phyloP scores from a whole-genome alignment of 2,888 invertebrate species.

The Carcina quercana region DNA sequence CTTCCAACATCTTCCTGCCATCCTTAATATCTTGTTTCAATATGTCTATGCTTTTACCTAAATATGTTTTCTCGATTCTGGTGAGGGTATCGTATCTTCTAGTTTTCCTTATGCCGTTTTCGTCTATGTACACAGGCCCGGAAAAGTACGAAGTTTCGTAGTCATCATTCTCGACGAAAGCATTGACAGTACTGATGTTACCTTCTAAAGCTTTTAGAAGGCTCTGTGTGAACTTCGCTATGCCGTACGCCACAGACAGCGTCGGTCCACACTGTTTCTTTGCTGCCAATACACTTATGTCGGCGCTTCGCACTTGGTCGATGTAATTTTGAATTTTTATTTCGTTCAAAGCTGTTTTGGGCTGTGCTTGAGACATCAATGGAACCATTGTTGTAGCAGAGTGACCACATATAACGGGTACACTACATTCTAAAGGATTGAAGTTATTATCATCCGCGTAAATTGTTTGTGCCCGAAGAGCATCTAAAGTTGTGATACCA shows the following conservation, averaged over 20 bases:
- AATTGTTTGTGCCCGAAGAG: conserved; percentile 84
- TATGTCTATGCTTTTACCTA: conserved; percentile 38
- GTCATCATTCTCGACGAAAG: conserved; percentile 51
- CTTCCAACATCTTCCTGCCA: conserved; percentile 43
- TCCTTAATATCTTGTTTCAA: conserved; percentile 39
- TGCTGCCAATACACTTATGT: conserved; percentile 76
- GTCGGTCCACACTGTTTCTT: conserved; percentile 75
- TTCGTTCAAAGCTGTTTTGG: conserved; percentile 60
- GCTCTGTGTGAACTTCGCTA: conserved; percentile 72
- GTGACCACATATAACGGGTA: conserved; percentile 88
- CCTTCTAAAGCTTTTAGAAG: conserved; percentile 66
- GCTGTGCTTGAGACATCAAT: conserved; percentile 81
- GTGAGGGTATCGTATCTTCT: conserved; percentile 33
- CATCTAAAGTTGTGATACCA: conserved; percentile 84
- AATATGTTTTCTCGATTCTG: conserved; percentile 36
- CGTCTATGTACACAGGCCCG: conserved; percentile 36
- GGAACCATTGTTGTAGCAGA: conserved; percentile 84
- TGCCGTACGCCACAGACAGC: conserved; percentile 79
- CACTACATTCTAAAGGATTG: conserved; percentile 77
- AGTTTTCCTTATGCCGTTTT: conserved; percentile 40
- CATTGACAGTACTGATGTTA: conserved; percentile 29
- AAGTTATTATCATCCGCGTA: conserved; percentile 78
- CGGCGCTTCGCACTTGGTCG: conserved; percentile 69
- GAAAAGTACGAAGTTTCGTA: conserved; percentile 51
- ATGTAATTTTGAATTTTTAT: conserved; percentile 48